A percentile compares a stretch with the other conserved stretches of the same genome.
Conservation (phyloP, 2,113 vertebrate species). For the Setophaga coronata region DNA sequence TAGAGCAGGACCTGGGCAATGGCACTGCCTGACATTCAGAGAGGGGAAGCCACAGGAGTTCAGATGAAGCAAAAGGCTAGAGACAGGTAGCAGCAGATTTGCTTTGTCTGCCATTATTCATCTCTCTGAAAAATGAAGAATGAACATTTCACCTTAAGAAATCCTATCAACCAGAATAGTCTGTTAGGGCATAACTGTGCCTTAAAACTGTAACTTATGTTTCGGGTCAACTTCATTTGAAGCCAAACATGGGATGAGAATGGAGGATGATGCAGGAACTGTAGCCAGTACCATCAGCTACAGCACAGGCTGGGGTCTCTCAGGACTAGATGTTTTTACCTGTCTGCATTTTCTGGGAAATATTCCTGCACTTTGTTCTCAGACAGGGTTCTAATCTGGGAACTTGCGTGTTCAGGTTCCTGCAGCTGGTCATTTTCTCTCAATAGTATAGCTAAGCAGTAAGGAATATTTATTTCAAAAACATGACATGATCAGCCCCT, state of each 20-base stretch:
- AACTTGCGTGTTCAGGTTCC: not conserved
- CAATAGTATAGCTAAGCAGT: not conserved
- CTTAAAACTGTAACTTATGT: not conserved
- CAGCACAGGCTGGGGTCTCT: not conserved
- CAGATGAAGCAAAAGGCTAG: not conserved
- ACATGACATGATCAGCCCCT: not conserved
- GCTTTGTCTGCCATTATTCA: not conserved
- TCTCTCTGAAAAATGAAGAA: not conserved
- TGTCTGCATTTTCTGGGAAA: not conserved
- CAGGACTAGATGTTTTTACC: not conserved
- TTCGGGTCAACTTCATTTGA: not conserved
- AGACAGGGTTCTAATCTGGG: not conserved
- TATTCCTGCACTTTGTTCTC: not conserved
- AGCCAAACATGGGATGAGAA: not conserved
- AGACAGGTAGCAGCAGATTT: not conserved
- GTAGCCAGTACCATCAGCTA: not conserved
- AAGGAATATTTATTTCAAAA: not conserved
- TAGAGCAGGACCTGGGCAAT: not conserved
- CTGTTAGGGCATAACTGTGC: not conserved
- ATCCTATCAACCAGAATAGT: not conserved
- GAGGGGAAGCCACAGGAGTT: not conserved
- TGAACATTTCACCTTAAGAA: not conserved
- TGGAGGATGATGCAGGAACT: not conserved
- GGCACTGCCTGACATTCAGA: not conserved
- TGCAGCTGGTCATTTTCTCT: not conserved